Conservation (phyloP, 2,888 invertebrate genomes). For the Helobdella robusta region DNA sequence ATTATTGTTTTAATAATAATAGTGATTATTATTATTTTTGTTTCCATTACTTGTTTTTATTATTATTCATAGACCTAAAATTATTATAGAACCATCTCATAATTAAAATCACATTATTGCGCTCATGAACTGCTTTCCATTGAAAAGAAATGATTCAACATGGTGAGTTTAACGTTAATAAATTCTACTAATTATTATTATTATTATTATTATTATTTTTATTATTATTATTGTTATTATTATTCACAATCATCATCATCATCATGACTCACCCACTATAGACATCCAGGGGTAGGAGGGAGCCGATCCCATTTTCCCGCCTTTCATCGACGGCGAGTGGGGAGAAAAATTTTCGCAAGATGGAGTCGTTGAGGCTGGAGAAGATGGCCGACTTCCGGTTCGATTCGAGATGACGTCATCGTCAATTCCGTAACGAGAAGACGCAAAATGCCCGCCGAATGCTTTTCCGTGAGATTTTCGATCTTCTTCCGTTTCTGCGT, state of each 20-base stretch:
- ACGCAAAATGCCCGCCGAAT: not conserved
- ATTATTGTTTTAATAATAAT: not conserved
- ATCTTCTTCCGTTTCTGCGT: too few species aligned
- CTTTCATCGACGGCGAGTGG: slow-evolving; percentile 1
- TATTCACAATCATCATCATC: not conserved
- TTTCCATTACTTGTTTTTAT: too few species aligned
- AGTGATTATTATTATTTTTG: not conserved
- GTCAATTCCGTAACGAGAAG: not conserved
- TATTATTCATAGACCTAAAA: too few species aligned
- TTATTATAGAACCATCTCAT: too few species aligned
- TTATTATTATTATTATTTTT: not conserved
- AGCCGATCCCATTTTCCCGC: not conserved
- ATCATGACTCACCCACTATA: slow-evolving; percentile 12
- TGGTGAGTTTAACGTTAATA: too few species aligned
- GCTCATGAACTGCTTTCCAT: too few species aligned
- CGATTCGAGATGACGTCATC: slow-evolving; percentile 15
- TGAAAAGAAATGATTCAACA: too few species aligned
- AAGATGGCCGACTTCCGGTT: slow-evolving; percentile 17
- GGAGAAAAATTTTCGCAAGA: slow-evolving; percentile 10
- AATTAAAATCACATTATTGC: too few species aligned
- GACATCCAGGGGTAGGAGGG: slow-evolving; percentile 24
- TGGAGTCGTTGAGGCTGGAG: slow-evolving; percentile 13
- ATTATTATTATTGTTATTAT: not conserved
- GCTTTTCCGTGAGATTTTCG: too few species aligned
- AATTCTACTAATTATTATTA: too few species aligned